Evolutionary conservation across 2,113 vertebrate species (phyloP).

Genomic region (Chelonoidis abingdonii): DNA sequence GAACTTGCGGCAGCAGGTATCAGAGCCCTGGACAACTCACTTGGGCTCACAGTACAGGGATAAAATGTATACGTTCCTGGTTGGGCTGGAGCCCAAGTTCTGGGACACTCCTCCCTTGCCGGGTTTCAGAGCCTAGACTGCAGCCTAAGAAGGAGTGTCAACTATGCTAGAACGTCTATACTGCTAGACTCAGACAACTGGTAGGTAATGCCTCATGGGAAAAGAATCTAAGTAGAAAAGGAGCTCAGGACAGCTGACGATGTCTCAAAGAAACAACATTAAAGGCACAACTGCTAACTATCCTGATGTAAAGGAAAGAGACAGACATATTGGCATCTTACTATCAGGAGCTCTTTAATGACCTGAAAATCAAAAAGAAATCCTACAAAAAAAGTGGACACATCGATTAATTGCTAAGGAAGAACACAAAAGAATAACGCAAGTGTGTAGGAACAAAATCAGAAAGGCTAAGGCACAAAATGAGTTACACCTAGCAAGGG

Average conservation of each 20-base stretch:
- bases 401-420: not conserved
- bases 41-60: not conserved
- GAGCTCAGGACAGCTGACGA: too few species aligned
- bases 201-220: not conserved
- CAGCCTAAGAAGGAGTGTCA: not conserved
- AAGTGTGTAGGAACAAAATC: not conserved
- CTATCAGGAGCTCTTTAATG: not conserved
- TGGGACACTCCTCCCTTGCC: not conserved
- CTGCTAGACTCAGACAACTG: not conserved
- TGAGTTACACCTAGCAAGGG: too few species aligned
- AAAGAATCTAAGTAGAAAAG: not conserved
- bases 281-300: not conserved
- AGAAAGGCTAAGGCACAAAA: not conserved
- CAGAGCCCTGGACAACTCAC: not conserved
- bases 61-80: not conserved
- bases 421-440: not conserved
- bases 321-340: too few species aligned
- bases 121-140: not conserved
- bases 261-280: too few species aligned
- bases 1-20: not conserved
- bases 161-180: not conserved
- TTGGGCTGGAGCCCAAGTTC: too few species aligned
- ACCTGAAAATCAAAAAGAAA: not conserved
- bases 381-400: not conserved
- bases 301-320: not conserved